A percentile compares a stretch with the other conserved stretches of the same genome.
Conservation (phyloP, 2,113 vertebrate genomes). For the Machaerirhynchus nigripectus region DNA sequence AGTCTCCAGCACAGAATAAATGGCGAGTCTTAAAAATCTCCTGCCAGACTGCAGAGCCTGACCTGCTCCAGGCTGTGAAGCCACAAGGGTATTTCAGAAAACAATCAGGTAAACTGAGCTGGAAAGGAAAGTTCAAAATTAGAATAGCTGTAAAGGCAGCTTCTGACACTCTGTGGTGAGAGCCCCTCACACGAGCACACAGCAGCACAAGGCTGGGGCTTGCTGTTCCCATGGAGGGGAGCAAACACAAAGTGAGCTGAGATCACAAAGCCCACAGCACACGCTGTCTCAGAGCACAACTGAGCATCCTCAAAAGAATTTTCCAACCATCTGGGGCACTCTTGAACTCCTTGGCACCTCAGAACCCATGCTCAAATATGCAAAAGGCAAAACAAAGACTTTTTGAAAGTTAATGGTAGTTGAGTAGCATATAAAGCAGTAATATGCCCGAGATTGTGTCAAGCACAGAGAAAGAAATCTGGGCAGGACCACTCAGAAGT, state of each 20-base stretch:
- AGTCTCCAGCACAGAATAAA: background rate
- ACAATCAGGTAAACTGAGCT: background rate
- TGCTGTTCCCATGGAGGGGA: fast-evolving
- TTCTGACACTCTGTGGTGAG: background rate
- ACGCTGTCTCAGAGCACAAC: fast-evolving
- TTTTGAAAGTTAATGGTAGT: background rate
- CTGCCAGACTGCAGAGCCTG: background rate
- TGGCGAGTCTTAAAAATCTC: background rate
- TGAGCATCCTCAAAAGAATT: background rate
- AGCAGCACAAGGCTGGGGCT: background rate
- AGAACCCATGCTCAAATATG: background rate
- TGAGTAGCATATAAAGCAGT: background rate
- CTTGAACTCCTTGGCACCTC: background rate
- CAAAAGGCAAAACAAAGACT: background rate
- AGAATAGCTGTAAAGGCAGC: background rate
- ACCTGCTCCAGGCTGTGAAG: background rate
- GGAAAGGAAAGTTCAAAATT: background rate
- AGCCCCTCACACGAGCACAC: background rate
- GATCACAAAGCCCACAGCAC: background rate
- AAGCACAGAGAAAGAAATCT: background rate
- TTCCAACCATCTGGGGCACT: background rate
- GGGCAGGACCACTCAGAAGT: background rate
- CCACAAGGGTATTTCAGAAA: background rate
- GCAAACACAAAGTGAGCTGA: background rate
- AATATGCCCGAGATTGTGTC: background rate